Percentiles rank a stretch among this genome's conserved stretches.
phyloP scores from a whole-genome alignment of 2,888 invertebrate species.

The Acanthosepion lycidas region DNA sequence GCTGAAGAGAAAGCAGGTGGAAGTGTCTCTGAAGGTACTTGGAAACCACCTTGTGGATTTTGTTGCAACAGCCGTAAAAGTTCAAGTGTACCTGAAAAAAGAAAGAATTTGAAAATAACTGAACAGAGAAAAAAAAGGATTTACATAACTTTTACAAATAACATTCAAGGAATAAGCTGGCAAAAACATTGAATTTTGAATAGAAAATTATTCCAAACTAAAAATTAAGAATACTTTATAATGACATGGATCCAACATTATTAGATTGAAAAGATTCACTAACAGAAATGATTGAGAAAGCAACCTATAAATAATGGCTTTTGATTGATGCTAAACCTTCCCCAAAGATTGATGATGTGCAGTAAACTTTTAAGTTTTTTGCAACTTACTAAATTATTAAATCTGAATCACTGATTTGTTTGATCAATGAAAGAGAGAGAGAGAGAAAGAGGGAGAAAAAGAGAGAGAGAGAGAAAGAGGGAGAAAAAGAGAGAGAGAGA shows the following conservation, averaged over 20 bases:
- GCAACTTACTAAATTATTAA: too few species aligned
- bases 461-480: too few species aligned
- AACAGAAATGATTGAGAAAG: too few species aligned
- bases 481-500: too few species aligned
- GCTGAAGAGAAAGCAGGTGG: constrained; percentile 13
- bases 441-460: background rate
- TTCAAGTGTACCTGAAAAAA: constrained; percentile 15
- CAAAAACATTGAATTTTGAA: background rate
- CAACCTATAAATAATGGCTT: background rate
- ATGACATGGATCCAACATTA: too few species aligned
- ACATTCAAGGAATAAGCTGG: background rate
- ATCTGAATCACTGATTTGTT: background rate
- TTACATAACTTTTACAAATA: background rate
- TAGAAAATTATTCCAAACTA: background rate
- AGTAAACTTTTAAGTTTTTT: too few species aligned
- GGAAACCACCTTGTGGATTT: constrained; percentile 35
- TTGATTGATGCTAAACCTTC: background rate
- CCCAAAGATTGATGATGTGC: background rate
- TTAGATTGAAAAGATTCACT: too few species aligned
- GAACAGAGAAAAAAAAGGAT: background rate
- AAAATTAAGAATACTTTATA: background rate
- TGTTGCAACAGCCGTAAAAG: constrained; percentile 41
- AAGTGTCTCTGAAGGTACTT: background rate
- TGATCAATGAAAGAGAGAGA: background rate
- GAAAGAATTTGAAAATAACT: background rate